These are phyloP conservation scores for Acronicta leporina DNA, from an alignment of 2,888 invertebrate genomes.

Conservation along the genomic window DNA sequence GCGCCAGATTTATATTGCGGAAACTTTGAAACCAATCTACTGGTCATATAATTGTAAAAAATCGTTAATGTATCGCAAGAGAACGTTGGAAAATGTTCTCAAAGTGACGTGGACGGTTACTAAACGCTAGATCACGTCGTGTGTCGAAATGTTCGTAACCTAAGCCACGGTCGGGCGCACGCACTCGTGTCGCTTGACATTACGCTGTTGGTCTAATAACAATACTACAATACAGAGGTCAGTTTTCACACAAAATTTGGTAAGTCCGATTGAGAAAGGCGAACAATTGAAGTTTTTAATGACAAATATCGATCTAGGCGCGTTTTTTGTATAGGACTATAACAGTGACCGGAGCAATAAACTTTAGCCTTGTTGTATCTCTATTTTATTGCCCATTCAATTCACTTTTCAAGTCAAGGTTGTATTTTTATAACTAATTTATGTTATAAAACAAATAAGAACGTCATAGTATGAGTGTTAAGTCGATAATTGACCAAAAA, in stretches of 20 bases:
- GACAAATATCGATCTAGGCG: constrained; percentile 30
- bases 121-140: constrained; percentile 68
- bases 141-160: constrained; percentile 67
- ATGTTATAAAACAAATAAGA: neutral
- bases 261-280: constrained; percentile 55
- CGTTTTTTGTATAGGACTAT: constrained; percentile 40
- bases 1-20: constrained; percentile 58
- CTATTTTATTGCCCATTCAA: constrained; percentile 6
- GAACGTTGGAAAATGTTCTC: constrained; percentile 52
- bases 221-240: constrained; percentile 58
- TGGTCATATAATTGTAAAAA: constrained; percentile 45
- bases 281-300: constrained; percentile 42
- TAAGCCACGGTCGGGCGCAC: constrained; percentile 55
- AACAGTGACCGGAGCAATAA: constrained; percentile 24
- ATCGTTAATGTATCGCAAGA: constrained; percentile 40
- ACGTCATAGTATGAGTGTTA: neutral
- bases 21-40: constrained; percentile 58
- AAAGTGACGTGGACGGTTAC: constrained; percentile 53
- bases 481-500: neutral
- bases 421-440: neutral
- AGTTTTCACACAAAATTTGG: constrained; percentile 58
- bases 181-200: constrained; percentile 48
- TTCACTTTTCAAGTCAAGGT: neutral
- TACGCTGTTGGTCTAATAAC: constrained; percentile 49
- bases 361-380: constrained; percentile 22